Conservation (phyloP, 2,113 vertebrate species). For the Phyllopteryx taeniolatus region DNA sequence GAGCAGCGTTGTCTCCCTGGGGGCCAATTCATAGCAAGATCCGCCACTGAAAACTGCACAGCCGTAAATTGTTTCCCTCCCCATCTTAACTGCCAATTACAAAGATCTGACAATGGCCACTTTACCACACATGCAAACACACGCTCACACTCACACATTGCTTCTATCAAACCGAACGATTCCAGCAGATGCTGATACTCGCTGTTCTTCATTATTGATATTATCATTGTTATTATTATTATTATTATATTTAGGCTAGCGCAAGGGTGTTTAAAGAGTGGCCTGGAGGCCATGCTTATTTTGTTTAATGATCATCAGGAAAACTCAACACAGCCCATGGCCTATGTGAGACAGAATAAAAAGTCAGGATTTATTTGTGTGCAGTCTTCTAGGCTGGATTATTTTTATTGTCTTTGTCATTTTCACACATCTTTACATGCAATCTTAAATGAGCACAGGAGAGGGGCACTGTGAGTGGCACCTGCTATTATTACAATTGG, state of each 20-base stretch:
- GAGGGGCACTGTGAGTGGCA: too few species aligned
- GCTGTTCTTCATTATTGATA: background rate
- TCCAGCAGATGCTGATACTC: background rate
- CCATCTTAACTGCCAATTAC: constrained; percentile 49
- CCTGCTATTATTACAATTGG: too few species aligned
- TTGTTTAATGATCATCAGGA: background rate
- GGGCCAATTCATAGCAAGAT: constrained; percentile 51
- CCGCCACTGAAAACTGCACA: constrained; percentile 46
- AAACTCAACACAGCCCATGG: background rate
- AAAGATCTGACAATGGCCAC: constrained; percentile 38
- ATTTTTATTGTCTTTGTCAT: background rate
- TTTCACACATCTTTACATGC: too few species aligned
- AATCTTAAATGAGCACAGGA: too few species aligned
- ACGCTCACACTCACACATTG: background rate
- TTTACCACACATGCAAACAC: constrained; percentile 13
- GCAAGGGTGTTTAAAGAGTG: background rate
- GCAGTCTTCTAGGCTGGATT: background rate
- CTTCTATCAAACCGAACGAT: constrained; percentile 4
- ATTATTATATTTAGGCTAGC: background rate
- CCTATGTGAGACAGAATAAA: too few species aligned
- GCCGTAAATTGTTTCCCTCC: constrained; percentile 46
- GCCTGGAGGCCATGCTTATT: background rate
- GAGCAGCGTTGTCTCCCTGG: constrained; percentile 33
- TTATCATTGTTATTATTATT: background rate
- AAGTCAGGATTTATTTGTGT: too few species aligned